phyloP scores from a whole-genome alignment of 2,888 invertebrate species.

The Seladonia tumulorum region DNA sequence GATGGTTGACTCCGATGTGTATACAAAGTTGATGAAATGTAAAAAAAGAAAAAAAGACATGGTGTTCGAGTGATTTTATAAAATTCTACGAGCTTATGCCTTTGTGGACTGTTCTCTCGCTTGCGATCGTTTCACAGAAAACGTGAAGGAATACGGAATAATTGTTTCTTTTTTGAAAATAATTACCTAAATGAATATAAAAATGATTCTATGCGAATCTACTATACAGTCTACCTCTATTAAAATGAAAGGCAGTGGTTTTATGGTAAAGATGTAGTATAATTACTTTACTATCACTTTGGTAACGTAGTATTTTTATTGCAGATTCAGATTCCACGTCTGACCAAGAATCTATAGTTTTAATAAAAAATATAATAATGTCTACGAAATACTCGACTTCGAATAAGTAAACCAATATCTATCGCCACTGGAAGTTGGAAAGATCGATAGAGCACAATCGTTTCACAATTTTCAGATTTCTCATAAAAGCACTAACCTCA shows the following conservation, averaged over 20 bases:
- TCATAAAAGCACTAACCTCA: background rate
- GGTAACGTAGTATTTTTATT: background rate
- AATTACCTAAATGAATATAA: background rate
- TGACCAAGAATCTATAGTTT: background rate
- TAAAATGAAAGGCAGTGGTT: background rate
- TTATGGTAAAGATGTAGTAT: background rate
- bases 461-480: background rate
- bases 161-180: background rate
- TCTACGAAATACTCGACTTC: no score
- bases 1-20: slow-evolving; percentile 22
- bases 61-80: background rate
- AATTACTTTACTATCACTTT: background rate
- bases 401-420: no score
- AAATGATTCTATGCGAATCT: background rate
- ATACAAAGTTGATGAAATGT: slow-evolving; percentile 8
- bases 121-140: background rate
- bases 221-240: background rate
- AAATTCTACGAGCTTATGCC: background rate
- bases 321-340: background rate
- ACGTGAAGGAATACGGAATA: background rate
- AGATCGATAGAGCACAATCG: no score
- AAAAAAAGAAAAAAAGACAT: background rate
- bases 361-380: background rate
- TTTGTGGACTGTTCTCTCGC: slow-evolving; percentile 7
- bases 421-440: no score